phyloP scores from a whole-genome alignment of 2,113 vertebrate species.

The human region GRCh38 chr2:161164001-161164500 shows the following conservation, averaged over 20 bases:
- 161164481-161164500: neutral
- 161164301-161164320: conserved; percentile 32
- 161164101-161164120: neutral
- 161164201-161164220: conserved; percentile 6
- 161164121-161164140: neutral
- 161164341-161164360: neutral
- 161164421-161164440: neutral
- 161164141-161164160: conserved; percentile 17
- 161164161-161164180: neutral
- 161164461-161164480: conserved; percentile 17
- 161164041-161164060: neutral
- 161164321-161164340: neutral
- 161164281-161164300: conserved; percentile 22
- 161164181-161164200: conserved; percentile 38
- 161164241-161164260: conserved; percentile 4
- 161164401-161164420: neutral
- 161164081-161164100: conserved; percentile 15
- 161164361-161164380: neutral
- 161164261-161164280: conserved; percentile 17
- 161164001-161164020: conserved; percentile 8
- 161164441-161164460: neutral
- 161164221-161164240: neutral
- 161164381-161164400: neutral
- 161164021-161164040: neutral
- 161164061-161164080: conserved; percentile 11